phyloP scores from a whole-genome alignment of 2,797 vertebrate genomes.

The Falco rusticolus region DNA sequence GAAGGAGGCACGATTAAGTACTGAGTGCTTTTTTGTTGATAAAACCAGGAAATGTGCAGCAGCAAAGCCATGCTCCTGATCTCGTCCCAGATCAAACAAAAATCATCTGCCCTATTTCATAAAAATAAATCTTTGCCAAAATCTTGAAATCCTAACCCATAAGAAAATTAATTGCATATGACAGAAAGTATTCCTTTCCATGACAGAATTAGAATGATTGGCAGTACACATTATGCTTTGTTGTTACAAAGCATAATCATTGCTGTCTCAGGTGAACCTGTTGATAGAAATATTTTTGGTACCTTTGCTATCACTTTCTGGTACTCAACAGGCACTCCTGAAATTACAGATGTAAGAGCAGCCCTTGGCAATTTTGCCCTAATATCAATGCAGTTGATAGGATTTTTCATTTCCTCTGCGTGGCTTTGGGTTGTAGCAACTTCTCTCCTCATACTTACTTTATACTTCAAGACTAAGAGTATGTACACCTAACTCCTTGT shows the following conservation, averaged over 20 bases:
- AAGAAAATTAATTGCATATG: background rate
- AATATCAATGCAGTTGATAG: background rate
- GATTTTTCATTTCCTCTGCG: constrained; percentile 1
- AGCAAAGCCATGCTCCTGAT: background rate
- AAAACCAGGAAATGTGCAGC: background rate
- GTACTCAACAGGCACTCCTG: background rate
- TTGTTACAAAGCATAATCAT: background rate
- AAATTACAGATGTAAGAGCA: background rate
- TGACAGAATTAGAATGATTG: background rate
- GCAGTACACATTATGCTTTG: background rate
- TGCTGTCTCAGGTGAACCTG: background rate
- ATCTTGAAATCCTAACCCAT: background rate
- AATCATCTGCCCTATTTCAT: background rate
- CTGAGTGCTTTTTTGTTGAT: background rate
- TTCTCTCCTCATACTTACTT: background rate
- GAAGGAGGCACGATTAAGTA: background rate
- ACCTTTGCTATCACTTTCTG: background rate
- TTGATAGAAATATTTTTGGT: background rate
- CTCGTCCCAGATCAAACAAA: background rate
- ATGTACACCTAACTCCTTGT: background rate
- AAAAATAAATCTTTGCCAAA: background rate
- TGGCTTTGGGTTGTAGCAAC: background rate
- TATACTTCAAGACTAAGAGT: background rate
- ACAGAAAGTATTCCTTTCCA: background rate
- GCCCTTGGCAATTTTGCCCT: background rate